Evolutionary conservation across 2,113 vertebrate species (phyloP), one percentile per base, ranked within the genome.

Genomic region (Lepisosteus osseus): DNA sequence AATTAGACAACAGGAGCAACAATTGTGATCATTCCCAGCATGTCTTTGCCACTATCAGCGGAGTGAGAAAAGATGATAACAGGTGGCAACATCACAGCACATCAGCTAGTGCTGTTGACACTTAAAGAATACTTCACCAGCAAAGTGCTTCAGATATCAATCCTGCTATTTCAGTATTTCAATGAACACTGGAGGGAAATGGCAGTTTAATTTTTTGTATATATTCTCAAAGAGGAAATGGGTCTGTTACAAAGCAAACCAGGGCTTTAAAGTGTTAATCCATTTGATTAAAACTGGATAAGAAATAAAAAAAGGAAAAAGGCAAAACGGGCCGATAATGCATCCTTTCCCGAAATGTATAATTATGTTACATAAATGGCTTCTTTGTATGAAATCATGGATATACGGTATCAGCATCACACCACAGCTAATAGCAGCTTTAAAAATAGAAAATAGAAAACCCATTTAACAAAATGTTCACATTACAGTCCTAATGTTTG

Each of bases 391-490:
- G 17, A 73, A 73, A 54, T 44, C 17, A 68, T 54, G 65, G 72
- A 73, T 54, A 62, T 15, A 17, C 6, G 65, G 65, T 45, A 43
- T 57, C 43, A 68, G 61, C 56, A 51, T 56, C 72, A 54, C 61
- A 56, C 51, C 17, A 61, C 61, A 62, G 65, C 72, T 73, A 73
- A 68, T 40, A 61, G 65, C 13, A 15, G 65, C 61, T 67, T 73
- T 57, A 73, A 65, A 68, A 62, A 67, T 67, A 62, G 65, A 68
- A 62, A 73, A 73, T 68, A 65, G 72, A 67, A 73, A 73, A 67
- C 42, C 65, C 65, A 73, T 73, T 73, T 47, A 73, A 73, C 72
- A 62, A 73, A 73, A 55, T 68, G 57, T 51, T 51, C 67, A 45
- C 51, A 43, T 54, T 73, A 73, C 71, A 68, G 17, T 43, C 72